Conservation (phyloP, 2,888 invertebrate genomes). For the Halictus ligatus region DNA sequence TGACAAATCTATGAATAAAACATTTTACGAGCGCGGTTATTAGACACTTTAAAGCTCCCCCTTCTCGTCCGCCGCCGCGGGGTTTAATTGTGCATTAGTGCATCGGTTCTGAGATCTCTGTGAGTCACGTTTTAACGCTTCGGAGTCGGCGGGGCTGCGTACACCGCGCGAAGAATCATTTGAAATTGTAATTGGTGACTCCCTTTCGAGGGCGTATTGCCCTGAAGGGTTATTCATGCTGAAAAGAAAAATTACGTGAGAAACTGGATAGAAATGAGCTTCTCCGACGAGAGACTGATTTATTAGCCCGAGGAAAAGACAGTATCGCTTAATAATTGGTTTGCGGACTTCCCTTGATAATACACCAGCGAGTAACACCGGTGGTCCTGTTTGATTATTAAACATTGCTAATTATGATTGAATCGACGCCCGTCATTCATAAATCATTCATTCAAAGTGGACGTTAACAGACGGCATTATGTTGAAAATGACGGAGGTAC, state of each 20-base stretch:
- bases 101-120: constrained; percentile 51
- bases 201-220: neutral
- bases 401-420: neutral
- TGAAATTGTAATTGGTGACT: constrained; percentile 48
- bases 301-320: neutral
- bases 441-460: neutral
- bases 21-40: constrained; percentile 34
- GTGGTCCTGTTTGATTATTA: neutral
- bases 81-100: constrained; percentile 51
- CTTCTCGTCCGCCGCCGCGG: constrained; percentile 24
- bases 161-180: constrained; percentile 24
- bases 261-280: neutral
- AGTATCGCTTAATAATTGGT: neutral
- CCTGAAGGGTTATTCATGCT: neutral
- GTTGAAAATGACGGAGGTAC: neutral
- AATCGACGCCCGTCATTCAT: neutral
- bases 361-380: neutral
- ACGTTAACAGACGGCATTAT: neutral
- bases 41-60: constrained; percentile 39
- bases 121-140: constrained; percentile 53
- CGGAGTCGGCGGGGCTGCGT: constrained; percentile 20
- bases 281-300: neutral
- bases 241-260: constrained; percentile 16
- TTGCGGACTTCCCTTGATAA: neutral
- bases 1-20: constrained; percentile 44